Conservation (phyloP, 2,888 invertebrate genomes). For the Stenodera caucasica region DNA sequence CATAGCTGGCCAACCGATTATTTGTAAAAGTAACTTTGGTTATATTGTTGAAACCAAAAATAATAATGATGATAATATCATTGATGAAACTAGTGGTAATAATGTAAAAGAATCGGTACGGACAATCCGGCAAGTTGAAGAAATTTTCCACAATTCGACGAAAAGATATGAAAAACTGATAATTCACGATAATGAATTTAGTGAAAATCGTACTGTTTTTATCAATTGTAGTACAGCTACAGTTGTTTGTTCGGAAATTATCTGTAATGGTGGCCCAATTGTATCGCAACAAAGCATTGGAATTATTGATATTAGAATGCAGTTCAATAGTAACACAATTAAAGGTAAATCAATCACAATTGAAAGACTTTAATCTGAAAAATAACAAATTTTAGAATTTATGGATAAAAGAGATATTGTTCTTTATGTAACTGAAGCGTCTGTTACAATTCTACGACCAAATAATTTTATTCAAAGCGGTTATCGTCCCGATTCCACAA, state of each 20-base stretch:
- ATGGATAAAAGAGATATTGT: constrained; percentile 49
- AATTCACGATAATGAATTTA: constrained; percentile 23
- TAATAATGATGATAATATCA: not conserved
- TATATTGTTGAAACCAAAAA: constrained; percentile 27
- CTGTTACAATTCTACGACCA: constrained; percentile 40
- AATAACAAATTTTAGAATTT: constrained; percentile 33
- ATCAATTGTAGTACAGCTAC: constrained; percentile 50
- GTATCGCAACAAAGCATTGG: constrained; percentile 44
- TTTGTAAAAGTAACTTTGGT: constrained; percentile 36
- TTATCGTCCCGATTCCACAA: constrained; percentile 38
- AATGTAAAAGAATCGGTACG: constrained; percentile 7
- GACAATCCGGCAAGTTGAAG: constrained; percentile 22
- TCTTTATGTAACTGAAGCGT: constrained; percentile 49
- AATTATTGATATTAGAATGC: constrained; percentile 48
- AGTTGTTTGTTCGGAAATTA: constrained; percentile 47
- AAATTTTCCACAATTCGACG: constrained; percentile 19
- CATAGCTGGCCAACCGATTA: constrained; percentile 41
- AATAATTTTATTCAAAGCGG: constrained; percentile 41
- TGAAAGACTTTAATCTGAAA: too few relatives aligned
- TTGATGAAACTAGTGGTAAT: constrained; percentile 1
- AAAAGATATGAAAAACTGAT: constrained; percentile 21
- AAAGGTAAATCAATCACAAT: too few relatives aligned
- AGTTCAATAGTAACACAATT: constrained; percentile 46
- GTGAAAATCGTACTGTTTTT: constrained; percentile 40
- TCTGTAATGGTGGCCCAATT: constrained; percentile 51